Conservation (phyloP, 2,888 invertebrate species). For the Sycophila texana region DNA sequence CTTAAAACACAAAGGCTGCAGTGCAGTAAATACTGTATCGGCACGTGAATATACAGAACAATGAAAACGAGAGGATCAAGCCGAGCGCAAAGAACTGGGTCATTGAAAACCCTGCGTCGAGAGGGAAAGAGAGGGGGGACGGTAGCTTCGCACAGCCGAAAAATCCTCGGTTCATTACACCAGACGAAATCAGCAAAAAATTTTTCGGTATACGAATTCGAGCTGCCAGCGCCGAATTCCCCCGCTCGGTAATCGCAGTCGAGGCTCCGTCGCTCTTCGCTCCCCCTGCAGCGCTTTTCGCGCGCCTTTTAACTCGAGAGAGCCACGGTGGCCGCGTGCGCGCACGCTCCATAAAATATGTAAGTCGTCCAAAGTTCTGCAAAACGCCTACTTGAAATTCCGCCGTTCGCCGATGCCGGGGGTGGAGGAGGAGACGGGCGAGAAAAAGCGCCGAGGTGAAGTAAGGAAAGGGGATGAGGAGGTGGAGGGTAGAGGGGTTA, state of each 20-base stretch:
- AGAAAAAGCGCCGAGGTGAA: background rate
- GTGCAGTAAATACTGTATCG: too few species aligned
- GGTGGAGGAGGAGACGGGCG: background rate
- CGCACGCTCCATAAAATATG: conserved; percentile 61
- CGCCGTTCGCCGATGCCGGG: conserved; percentile 38
- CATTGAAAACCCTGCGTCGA: background rate
- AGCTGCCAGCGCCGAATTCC: conserved; percentile 26
- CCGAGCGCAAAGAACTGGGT: background rate
- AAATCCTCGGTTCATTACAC: conserved; percentile 26
- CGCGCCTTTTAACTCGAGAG: background rate
- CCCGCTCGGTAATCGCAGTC: background rate
- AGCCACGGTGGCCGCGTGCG: conserved; percentile 1
- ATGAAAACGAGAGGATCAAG: background rate
- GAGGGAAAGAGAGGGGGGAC: background rate
- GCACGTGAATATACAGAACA: too few species aligned
- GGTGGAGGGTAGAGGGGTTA: background rate
- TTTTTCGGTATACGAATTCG: conserved; percentile 14
- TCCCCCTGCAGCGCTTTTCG: background rate
- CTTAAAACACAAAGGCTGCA: too few species aligned
- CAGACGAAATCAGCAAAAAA: conserved; percentile 37
- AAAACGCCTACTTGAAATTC: conserved; percentile 62
- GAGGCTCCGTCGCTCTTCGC: background rate
- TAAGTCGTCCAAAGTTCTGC: conserved; percentile 60
- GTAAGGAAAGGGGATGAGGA: background rate
- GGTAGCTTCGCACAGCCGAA: background rate